Percentiles rank a stretch among this genome's conserved stretches.
phyloP scores from a whole-genome alignment of 2,888 invertebrate genomes.

The Sympetrum striolatum region DNA sequence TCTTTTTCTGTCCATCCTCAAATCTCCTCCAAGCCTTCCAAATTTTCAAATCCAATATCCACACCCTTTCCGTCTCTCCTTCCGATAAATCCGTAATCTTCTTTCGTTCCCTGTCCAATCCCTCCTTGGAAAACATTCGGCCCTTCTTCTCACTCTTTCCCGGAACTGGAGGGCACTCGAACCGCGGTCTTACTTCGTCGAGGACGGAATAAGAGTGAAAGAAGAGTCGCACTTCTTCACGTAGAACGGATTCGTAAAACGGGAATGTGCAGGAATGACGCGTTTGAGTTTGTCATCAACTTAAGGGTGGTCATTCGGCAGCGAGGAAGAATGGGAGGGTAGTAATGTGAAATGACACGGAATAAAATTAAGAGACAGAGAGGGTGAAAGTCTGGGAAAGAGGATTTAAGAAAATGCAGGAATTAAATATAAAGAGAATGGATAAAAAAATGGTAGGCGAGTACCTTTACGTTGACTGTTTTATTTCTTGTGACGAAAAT shows the following conservation, averaged over 20 bases:
- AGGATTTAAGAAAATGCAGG: not conserved
- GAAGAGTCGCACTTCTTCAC: not conserved
- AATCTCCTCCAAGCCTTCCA: not conserved
- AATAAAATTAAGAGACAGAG: not conserved
- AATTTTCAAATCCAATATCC: not conserved
- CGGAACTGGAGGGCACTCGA: not conserved
- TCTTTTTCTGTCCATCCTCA: not conserved
- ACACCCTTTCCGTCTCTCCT: not conserved
- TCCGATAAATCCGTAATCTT: not conserved
- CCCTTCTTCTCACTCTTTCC: not conserved
- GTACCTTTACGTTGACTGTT: no score
- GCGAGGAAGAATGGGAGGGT: no score
- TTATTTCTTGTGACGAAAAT: no score
- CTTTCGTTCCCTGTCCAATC: not conserved
- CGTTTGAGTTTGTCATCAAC: no score
- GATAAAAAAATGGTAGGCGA: no score
- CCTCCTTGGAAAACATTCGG: not conserved
- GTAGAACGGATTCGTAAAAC: no score
- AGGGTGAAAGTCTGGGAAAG: not conserved
- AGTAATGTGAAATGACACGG: no score
- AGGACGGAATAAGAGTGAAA: not conserved
- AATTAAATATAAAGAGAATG: not conserved
- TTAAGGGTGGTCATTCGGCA: no score
- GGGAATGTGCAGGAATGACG: no score
- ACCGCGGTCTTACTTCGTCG: not conserved